A percentile compares a stretch with the other conserved stretches of the same genome.
Conservation (phyloP, 1,140 invertebrate genomes). For the Tetramorium parvispinum region DNA sequence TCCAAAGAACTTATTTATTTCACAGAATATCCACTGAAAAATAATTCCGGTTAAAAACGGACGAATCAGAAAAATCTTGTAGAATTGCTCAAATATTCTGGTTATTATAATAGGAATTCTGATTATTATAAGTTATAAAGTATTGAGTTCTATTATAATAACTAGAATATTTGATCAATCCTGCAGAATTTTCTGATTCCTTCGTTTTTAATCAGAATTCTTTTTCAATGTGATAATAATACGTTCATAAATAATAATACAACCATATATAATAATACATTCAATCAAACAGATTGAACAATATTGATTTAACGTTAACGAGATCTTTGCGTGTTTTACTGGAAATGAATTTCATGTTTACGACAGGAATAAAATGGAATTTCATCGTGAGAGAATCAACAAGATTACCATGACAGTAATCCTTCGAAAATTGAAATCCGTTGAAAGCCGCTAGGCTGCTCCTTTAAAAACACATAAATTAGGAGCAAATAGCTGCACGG, state of each 20-base stretch:
- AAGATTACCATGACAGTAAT: conserved; percentile 55
- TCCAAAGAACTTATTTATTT: not conserved
- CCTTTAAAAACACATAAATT: conserved; percentile 86
- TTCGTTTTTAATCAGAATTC: no score
- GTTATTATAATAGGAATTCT: no score
- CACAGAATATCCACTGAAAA: not conserved
- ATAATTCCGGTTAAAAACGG: no score
- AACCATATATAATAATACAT: not conserved
- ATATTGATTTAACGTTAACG: not conserved
- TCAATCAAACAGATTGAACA: not conserved
- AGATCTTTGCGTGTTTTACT: not conserved
- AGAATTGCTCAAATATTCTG: no score
- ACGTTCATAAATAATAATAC: not conserved
- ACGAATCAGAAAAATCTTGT: no score
- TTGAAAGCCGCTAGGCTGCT: conserved; percentile 62
- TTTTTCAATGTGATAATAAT: not conserved
- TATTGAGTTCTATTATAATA: no score
- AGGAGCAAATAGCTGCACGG: conserved; percentile 81
- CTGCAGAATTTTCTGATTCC: no score
- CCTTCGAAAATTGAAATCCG: conserved; percentile 77
- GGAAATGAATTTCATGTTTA: conserved; percentile 2
- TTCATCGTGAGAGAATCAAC: conserved; percentile 15
- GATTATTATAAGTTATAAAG: no score
- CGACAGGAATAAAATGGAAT: conserved; percentile 10
- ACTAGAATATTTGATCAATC: no score